Evolutionary conservation across 2,113 vertebrate genomes (phyloP).

Genomic region (Tyto alba): DNA sequence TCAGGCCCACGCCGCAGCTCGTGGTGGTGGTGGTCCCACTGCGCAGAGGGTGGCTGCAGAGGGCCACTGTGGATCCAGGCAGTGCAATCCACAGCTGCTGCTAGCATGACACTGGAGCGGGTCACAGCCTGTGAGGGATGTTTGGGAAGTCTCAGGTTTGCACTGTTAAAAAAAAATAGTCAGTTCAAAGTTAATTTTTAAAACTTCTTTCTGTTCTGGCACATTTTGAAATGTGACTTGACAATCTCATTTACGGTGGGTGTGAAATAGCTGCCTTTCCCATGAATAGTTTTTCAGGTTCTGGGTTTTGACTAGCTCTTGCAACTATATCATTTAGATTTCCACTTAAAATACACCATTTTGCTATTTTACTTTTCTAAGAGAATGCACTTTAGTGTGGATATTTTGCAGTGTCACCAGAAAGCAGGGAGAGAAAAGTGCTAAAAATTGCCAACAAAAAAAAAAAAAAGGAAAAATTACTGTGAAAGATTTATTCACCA

Average conservation of each 20-base stretch:
- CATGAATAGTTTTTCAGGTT: not conserved
- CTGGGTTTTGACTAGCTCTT: not conserved
- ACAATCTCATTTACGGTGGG: not conserved
- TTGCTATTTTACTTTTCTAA: slow-evolving; percentile 47
- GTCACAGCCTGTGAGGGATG: not conserved
- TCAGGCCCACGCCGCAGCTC: not conserved
- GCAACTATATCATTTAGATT: slow-evolving; percentile 55
- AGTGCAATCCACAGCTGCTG: not conserved
- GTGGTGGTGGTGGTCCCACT: not conserved
- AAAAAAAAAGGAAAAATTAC: not conserved
- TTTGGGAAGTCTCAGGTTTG: not conserved
- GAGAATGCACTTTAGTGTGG: slow-evolving; percentile 16
- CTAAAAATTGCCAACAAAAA: not conserved
- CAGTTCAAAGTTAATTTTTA: not conserved
- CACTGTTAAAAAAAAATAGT: not conserved
- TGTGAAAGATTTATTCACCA: not conserved
- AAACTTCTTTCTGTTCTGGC: not conserved
- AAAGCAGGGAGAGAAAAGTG: not conserved
- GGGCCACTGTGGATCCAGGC: not conserved
- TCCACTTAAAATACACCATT: slow-evolving; percentile 45
- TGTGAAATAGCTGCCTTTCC: not conserved
- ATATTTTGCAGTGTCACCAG: slow-evolving; percentile 34
- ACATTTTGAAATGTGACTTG: not conserved
- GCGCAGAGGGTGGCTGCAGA: not conserved
- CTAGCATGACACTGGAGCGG: not conserved